Percentiles rank a stretch among this genome's conserved stretches.
Evolutionary conservation across 2,888 invertebrate genomes (phyloP).

Genomic region (Geotrupes spiniger): DNA sequence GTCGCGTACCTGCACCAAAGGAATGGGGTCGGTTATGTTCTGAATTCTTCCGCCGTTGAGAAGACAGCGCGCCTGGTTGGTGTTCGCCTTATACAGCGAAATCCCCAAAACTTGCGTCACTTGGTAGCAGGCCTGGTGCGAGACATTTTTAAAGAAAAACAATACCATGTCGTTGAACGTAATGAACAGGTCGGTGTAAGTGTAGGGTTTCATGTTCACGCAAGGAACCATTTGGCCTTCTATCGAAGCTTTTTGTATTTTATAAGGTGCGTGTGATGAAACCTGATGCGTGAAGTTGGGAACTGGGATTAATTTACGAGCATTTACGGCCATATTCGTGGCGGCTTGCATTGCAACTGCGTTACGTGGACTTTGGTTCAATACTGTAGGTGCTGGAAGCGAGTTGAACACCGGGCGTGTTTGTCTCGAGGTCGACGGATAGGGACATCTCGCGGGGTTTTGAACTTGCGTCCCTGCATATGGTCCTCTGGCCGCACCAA

Average conservation of each 20-base stretch:
- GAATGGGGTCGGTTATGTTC: slow-evolving; percentile 68
- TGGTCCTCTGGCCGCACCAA: too few relatives aligned
- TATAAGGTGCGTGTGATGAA: slow-evolving; percentile 53
- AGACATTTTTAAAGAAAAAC: slow-evolving; percentile 76
- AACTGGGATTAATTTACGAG: slow-evolving; percentile 14
- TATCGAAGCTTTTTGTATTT: slow-evolving; percentile 77
- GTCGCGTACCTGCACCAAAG: slow-evolving; percentile 78
- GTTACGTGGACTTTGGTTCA: slow-evolving; percentile 14
- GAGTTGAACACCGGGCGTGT: slow-evolving; percentile 1
- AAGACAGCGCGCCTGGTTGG: slow-evolving; percentile 70
- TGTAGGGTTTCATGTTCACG: slow-evolving; percentile 83
- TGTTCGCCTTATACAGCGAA: slow-evolving; percentile 78
- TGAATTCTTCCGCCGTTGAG: slow-evolving; percentile 73
- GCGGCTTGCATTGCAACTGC: slow-evolving; percentile 4
- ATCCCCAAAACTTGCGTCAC: slow-evolving; percentile 78
- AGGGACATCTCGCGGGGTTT: neutral
- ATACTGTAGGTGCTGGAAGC: too few relatives aligned
- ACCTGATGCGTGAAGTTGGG: slow-evolving; percentile 51
- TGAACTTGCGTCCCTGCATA: too few relatives aligned
- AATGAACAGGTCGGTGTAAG: slow-evolving; percentile 77
- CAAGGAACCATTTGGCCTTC: slow-evolving; percentile 80
- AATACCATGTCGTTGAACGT: slow-evolving; percentile 77
- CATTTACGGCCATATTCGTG: neutral
- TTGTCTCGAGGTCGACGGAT: slow-evolving; percentile 6
- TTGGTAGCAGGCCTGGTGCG: slow-evolving; percentile 72